These are phyloP conservation scores for Calidris pygmaea DNA, from an alignment of 2,113 vertebrate species.

Conservation along the genomic window DNA sequence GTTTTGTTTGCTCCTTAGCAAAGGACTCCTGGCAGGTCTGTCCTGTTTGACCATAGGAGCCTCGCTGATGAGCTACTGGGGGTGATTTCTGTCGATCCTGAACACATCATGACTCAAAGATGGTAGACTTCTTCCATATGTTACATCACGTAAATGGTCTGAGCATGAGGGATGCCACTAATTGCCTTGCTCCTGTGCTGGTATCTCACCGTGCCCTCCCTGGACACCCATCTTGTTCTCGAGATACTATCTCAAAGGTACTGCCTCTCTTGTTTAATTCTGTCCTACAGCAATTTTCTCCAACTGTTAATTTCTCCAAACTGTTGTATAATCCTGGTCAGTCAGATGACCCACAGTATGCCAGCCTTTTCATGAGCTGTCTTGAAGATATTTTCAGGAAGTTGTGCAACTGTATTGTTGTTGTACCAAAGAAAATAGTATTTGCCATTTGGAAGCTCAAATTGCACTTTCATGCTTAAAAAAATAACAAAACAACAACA, in stretches of 20 bases:
- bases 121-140: not conserved
- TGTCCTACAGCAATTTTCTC: not conserved
- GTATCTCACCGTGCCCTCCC: fast-evolving
- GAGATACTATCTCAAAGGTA: not conserved
- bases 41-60: not conserved
- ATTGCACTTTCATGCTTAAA: not conserved
- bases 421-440: not conserved
- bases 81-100: not conserved
- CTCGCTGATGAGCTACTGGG: not conserved
- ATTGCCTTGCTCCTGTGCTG: not conserved
- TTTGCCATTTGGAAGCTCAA: not conserved
- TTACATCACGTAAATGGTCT: not conserved
- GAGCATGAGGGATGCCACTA: not conserved
- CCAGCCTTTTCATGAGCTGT: not conserved
- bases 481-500: not conserved
- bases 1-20: not conserved
- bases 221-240: not conserved
- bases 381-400: not conserved
- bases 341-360: not conserved
- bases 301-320: not conserved
- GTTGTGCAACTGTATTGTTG: not conserved
- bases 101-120: not conserved
- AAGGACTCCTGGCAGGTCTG: not conserved
- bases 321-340: not conserved
- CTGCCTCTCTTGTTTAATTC: not conserved